Base-by-base conservation (phyloP, 2,797 vertebrate species). In the Dendrocincla fuliginosa region DNA sequence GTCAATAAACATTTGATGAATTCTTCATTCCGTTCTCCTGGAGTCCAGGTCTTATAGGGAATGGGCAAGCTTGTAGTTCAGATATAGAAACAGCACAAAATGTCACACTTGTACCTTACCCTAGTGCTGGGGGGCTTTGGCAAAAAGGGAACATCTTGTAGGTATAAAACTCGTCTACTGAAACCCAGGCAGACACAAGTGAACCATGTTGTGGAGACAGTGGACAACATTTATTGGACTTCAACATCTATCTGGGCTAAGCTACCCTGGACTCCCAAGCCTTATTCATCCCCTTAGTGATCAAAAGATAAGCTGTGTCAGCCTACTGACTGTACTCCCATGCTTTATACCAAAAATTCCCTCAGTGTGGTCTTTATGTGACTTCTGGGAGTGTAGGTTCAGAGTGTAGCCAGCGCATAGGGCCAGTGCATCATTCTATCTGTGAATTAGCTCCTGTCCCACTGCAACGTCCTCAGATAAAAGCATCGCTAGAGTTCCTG, bases 301-400 rank as follows among this genome's bases (percentile, higher is more conserved):
- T 65, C 32, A 59, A 77, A 53, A 61, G 24, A 50, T 32, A n/a
- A 73, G 8, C 23, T 69, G 35, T 35, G 35, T 39, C 67, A 60
- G 18, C 20, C 52, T n/a, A 42, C 3, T 47, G 35, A 35, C 23
- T 47, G 16, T 30, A 59, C 6, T 44, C 16, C 13, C 1, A 0
- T 23, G 33, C 32, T 87, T 77, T 61, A 39, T 23, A 53, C 24
- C 9, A 6, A 74, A 63, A 64, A 71, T 27, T 5, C 57, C 13
- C 28, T 93, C 0, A 0, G 13, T 32, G 16, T 13, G 76, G 37
- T 33, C 30, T 64, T 79, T 32, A 22, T 25, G 16, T 75, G 37
- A 67, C 23, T 82, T 69, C 17, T 79, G 55, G 32, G 8, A n/a
- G 14, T 22, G 28, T 61, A 83, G 27, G 17, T 91, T 87, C 63